These are phyloP conservation scores for Drosophila siamana DNA, from an alignment of 2,888 invertebrate genomes.

Conservation along the genomic window DNA sequence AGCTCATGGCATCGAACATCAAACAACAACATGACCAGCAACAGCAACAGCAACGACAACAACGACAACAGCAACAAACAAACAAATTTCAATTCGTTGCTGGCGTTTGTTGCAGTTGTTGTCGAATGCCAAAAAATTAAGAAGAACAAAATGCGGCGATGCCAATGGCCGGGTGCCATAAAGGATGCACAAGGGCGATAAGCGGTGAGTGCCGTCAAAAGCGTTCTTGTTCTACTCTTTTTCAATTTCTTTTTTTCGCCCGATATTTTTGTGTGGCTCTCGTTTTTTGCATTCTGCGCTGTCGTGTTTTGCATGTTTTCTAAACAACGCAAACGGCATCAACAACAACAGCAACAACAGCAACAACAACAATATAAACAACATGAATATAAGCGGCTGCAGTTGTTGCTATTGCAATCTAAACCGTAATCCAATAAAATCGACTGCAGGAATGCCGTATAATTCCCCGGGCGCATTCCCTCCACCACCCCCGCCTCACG, in stretches of 20 bases:
- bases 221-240: too few relatives aligned
- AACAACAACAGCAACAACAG: slow-evolving; percentile 41
- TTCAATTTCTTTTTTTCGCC: neutral
- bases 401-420: slow-evolving; percentile 75
- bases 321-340: slow-evolving; percentile 61
- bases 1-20: slow-evolving; percentile 69
- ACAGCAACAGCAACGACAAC: slow-evolving; percentile 26
- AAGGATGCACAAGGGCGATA: slow-evolving; percentile 43
- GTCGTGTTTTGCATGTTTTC: slow-evolving; percentile 78
- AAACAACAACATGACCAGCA: slow-evolving; percentile 61
- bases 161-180: neutral
- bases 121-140: slow-evolving; percentile 47
- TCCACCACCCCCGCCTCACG: too few relatives aligned
- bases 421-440: slow-evolving; percentile 81
- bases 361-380: slow-evolving; percentile 38
- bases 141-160: slow-evolving; percentile 38
- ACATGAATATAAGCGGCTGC: slow-evolving; percentile 50
- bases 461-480: neutral
- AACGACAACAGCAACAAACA: slow-evolving; percentile 64
- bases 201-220: slow-evolving; percentile 49
- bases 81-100: slow-evolving; percentile 82
- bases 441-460: slow-evolving; percentile 68
- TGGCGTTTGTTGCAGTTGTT: slow-evolving; percentile 35
- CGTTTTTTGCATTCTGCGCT: slow-evolving; percentile 52
- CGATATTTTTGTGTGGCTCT: neutral